These are phyloP conservation scores for Drosophila santomea DNA, from an alignment of 1,140 invertebrate genomes.

Conservation along the genomic window DNA sequence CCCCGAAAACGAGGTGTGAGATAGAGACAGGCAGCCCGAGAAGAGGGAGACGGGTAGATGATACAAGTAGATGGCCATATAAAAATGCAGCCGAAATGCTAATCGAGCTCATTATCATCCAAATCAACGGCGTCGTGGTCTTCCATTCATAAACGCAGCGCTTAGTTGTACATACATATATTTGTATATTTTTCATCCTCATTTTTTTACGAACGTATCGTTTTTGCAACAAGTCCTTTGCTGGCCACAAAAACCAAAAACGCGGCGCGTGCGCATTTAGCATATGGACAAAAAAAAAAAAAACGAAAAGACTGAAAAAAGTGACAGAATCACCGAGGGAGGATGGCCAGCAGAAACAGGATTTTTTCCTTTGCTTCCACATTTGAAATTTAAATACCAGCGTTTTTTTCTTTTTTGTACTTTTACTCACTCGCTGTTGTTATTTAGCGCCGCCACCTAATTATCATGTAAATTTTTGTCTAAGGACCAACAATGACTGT, in stretches of 20 bases:
- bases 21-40: background rate
- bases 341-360: slow-evolving; percentile 51
- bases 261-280: slow-evolving; percentile 81
- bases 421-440: slow-evolving; percentile 10
- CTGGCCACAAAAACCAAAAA: slow-evolving; percentile 52
- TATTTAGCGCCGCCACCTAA: slow-evolving; percentile 66
- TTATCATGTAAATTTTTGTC: slow-evolving; percentile 80
- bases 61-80: slow-evolving; percentile 1
- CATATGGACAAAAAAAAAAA: slow-evolving; percentile 39
- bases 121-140: slow-evolving; percentile 65
- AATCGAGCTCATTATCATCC: slow-evolving; percentile 82
- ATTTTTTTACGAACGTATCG: slow-evolving; percentile 47
- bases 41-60: background rate
- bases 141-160: slow-evolving; percentile 81
- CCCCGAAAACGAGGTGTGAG: slow-evolving; percentile 21
- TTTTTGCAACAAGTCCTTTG: slow-evolving; percentile 83
- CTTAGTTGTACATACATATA: slow-evolving; percentile 38
- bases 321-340: slow-evolving; percentile 25
- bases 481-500: slow-evolving; percentile 62
- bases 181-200: slow-evolving; percentile 17
- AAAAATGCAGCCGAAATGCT: slow-evolving; percentile 79
- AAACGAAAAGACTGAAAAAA: slow-evolving; percentile 5
- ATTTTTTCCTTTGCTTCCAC: slow-evolving; percentile 64
- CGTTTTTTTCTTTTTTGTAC: slow-evolving; percentile 7
- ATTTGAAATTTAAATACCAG: slow-evolving; percentile 78